Evolutionary conservation across 2,888 invertebrate species (phyloP).

Genomic region (Neocrepidodera transversa): DNA sequence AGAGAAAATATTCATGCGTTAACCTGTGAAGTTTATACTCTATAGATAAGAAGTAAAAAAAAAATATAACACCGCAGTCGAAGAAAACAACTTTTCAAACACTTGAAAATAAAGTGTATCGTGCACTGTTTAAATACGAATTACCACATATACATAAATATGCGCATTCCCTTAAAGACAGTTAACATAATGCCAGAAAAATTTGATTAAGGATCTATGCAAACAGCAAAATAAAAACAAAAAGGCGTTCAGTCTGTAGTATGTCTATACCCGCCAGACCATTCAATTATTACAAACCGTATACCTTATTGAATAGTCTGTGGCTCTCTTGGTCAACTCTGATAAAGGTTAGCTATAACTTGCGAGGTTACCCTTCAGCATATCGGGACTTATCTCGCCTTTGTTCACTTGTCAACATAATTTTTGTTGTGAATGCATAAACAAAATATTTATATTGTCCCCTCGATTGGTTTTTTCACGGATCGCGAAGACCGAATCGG

Average conservation of each 20-base stretch:
- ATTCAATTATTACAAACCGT: slow-evolving; percentile 32
- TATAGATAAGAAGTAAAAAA: too few relatives aligned
- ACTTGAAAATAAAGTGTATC: slow-evolving; percentile 45
- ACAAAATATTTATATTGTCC: slow-evolving; percentile 64
- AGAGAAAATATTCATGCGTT: too few relatives aligned
- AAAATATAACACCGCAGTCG: slow-evolving; percentile 7
- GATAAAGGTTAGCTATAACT: slow-evolving; percentile 61
- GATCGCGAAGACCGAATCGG: slow-evolving; percentile 46
- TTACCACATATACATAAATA: slow-evolving; percentile 54
- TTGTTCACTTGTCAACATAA: slow-evolving; percentile 64
- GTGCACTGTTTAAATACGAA: slow-evolving; percentile 48
- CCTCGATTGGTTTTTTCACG: slow-evolving; percentile 58
- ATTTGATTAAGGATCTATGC: slow-evolving; percentile 62
- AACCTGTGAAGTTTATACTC: too few relatives aligned
- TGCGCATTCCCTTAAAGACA: slow-evolving; percentile 57
- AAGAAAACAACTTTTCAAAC: slow-evolving; percentile 41
- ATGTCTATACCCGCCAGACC: slow-evolving; percentile 58
- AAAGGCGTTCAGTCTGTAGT: slow-evolving; percentile 59
- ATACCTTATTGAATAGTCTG: slow-evolving; percentile 29
- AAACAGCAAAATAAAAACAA: slow-evolving; percentile 56
- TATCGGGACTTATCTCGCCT: slow-evolving; percentile 62
- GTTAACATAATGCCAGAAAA: slow-evolving; percentile 59
- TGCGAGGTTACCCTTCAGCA: slow-evolving; percentile 60
- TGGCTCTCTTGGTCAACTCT: slow-evolving; percentile 49
- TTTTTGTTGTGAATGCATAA: slow-evolving; percentile 63